A percentile compares a stretch with the other conserved stretches of the same genome.
Conservation (phyloP, 2,113 vertebrate genomes). For the Ptychochromis oligacanthus region DNA sequence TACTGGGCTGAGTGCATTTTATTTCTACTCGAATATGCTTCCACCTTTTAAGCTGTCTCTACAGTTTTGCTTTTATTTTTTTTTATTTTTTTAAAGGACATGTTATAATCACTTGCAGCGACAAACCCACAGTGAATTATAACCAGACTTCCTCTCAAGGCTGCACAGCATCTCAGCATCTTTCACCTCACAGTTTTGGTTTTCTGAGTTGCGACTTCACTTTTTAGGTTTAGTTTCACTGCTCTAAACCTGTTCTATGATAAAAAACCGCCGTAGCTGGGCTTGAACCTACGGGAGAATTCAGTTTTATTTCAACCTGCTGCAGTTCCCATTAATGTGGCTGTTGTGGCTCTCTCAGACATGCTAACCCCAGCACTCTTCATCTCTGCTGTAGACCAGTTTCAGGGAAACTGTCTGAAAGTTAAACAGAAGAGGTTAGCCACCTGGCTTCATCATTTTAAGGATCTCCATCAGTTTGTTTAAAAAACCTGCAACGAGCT, state of each 20-base stretch:
- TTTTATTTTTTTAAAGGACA: neutral
- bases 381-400: neutral
- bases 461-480: neutral
- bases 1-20: neutral
- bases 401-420: slow-evolving; percentile 4
- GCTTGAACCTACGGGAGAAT: neutral
- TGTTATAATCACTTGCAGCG: neutral
- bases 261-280: neutral
- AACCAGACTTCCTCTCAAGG: slow-evolving; percentile 1
- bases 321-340: neutral
- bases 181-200: slow-evolving; percentile 20
- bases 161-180: neutral
- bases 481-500: neutral
- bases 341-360: neutral
- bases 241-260: neutral
- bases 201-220: slow-evolving; percentile 1
- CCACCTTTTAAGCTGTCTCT: neutral
- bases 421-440: neutral
- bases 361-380: neutral
- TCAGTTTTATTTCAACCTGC: neutral
- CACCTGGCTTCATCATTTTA: neutral
- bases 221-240: slow-evolving; percentile 29
- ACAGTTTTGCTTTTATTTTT: neutral
- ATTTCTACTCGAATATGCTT: neutral
- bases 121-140: slow-evolving; percentile 27